Evolutionary conservation across 2,888 invertebrate species (phyloP).

Genomic region (Helleia helle): DNA sequence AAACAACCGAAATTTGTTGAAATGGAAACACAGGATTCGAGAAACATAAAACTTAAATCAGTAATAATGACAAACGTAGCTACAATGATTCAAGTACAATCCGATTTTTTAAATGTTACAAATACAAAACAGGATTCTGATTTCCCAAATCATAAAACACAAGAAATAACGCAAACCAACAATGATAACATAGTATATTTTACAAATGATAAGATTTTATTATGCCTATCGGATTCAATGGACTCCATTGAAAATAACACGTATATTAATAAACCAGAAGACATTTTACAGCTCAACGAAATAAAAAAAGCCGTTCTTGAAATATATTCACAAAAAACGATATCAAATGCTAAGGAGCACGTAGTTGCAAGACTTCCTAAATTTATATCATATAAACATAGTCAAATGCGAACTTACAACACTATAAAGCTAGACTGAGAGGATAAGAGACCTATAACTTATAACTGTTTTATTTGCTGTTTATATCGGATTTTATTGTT

Average conservation of each 20-base stretch:
- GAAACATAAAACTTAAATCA: conserved; percentile 24
- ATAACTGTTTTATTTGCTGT: too few relatives aligned
- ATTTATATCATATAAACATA: conserved; percentile 37
- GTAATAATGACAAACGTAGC: conserved; percentile 23
- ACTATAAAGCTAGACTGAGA: not conserved
- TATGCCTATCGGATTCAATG: conserved; percentile 12
- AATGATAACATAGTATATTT: not conserved
- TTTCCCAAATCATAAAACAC: not conserved
- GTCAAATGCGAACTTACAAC: conserved; percentile 20
- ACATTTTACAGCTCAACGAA: conserved; percentile 49
- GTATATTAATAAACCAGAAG: conserved; percentile 21
- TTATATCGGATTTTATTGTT: too few relatives aligned
- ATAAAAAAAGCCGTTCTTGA: conserved; percentile 56
- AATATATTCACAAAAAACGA: conserved; percentile 43
- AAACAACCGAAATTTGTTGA: conserved; percentile 29
- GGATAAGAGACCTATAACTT: too few relatives aligned
- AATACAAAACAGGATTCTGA: not conserved
- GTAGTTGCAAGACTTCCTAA: conserved; percentile 49
- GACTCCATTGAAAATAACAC: conserved; percentile 12
- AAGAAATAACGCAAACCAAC: not conserved
- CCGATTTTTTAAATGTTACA: too few relatives aligned
- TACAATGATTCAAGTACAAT: conserved; percentile 5
- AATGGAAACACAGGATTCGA: conserved; percentile 37
- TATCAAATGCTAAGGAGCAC: conserved; percentile 29
- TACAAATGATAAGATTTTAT: conserved; percentile 3